phyloP scores from a whole-genome alignment of 2,113 vertebrate species.

The Budorcas taxicolor region DNA sequence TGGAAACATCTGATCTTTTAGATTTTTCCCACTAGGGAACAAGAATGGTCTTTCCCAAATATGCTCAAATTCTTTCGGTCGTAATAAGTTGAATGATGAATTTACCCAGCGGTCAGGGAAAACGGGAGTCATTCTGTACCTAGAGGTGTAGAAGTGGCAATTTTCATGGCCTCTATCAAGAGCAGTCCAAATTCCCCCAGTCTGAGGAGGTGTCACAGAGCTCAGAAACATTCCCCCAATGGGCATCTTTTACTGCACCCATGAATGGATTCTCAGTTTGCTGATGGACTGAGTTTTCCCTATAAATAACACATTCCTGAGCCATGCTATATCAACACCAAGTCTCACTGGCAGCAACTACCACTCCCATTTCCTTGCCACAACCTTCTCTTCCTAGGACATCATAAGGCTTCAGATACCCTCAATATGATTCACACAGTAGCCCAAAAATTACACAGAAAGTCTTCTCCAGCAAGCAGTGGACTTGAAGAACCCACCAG shows the following conservation, averaged over 20 bases:
- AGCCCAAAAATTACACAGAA: not conserved
- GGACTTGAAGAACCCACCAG: not conserved
- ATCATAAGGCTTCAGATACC: not conserved
- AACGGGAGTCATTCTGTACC: not conserved
- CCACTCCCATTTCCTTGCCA: not conserved
- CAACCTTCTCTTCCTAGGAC: not conserved
- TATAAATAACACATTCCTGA: conserved; percentile 60
- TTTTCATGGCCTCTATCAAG: not conserved
- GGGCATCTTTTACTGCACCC: conserved; percentile 49
- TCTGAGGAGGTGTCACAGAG: conserved; percentile 5
- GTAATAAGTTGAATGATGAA: not conserved
- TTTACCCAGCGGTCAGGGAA: not conserved
- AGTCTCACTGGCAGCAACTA: not conserved
- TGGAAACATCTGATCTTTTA: not conserved
- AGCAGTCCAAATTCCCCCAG: conserved; percentile 40
- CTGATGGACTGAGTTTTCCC: conserved; percentile 45
- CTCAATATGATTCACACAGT: not conserved
- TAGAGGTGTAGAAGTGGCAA: not conserved
- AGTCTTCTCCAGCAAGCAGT: not conserved
- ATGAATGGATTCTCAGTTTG: conserved; percentile 70
- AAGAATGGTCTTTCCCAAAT: not conserved
- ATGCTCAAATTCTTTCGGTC: not conserved
- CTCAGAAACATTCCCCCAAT: not conserved
- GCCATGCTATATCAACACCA: conserved; percentile 36
- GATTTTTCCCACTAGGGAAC: not conserved